Conservation (phyloP, 2,113 vertebrate species). For the Cairina moschata region DNA sequence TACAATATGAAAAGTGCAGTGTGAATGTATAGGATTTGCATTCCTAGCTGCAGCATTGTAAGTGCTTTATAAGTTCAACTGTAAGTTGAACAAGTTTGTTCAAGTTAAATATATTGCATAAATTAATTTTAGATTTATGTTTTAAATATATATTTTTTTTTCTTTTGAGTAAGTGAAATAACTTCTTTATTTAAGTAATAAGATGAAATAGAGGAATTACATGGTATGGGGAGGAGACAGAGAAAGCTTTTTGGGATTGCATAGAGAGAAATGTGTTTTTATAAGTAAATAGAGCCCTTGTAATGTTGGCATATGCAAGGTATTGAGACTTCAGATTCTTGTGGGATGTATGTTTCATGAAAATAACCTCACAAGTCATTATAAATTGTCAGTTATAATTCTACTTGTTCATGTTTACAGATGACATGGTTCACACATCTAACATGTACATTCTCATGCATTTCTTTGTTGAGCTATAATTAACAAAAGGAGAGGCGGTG, state of each 20-base stretch:
- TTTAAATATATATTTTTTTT: not conserved
- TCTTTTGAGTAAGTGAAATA: not conserved
- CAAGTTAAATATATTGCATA: slow-evolving; percentile 1
- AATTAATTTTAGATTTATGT: not conserved
- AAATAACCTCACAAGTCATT: not conserved
- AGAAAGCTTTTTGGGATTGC: not conserved
- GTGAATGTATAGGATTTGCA: not conserved
- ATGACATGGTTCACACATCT: not conserved
- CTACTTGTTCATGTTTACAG: not conserved
- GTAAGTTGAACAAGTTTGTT: not conserved
- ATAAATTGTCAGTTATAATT: not conserved
- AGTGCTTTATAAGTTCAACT: not conserved
- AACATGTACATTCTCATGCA: not conserved
- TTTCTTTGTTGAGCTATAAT: not conserved
- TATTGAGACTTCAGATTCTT: not conserved
- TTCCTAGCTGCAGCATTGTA: not conserved
- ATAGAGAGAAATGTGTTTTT: not conserved
- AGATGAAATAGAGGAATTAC: not conserved
- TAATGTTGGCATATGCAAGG: not conserved
- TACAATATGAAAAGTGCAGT: not conserved
- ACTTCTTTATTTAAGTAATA: not conserved
- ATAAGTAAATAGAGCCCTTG: not conserved
- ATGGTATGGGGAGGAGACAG: not conserved
- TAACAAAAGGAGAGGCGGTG: not conserved
- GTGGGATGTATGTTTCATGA: not conserved